phyloP scores from a whole-genome alignment of 2,888 invertebrate species.

The Prosapia bicincta region DNA sequence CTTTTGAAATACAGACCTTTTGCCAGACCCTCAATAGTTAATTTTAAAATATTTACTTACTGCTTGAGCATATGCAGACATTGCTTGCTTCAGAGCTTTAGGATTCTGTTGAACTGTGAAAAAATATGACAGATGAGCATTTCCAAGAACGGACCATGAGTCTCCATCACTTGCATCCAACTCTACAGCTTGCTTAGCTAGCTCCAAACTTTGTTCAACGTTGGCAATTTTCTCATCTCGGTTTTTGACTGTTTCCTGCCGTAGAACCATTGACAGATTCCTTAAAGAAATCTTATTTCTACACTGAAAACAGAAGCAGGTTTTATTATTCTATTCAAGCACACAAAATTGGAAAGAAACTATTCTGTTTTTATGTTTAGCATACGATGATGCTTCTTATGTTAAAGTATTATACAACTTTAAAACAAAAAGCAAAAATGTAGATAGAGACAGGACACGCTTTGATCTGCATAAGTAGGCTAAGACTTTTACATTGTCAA shows the following conservation, averaged over 20 bases:
- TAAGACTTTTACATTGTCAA: too few species aligned
- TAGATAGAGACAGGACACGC: too few species aligned
- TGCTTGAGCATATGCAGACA: conserved; percentile 79
- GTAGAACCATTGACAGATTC: conserved; percentile 74
- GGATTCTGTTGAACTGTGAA: conserved; percentile 73
- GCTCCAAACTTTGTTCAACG: conserved; percentile 66
- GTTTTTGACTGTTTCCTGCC: conserved; percentile 58
- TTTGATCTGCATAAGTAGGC: too few species aligned
- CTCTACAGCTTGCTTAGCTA: conserved; percentile 79
- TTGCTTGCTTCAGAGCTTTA: conserved; percentile 63
- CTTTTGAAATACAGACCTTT: too few species aligned
- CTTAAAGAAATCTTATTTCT: conserved; percentile 72
- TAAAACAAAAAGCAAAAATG: too few species aligned
- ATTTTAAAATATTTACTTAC: too few species aligned
- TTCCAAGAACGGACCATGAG: conserved; percentile 82
- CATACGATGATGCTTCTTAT: too few species aligned
- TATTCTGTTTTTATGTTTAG: too few species aligned
- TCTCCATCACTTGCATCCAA: conserved; percentile 72
- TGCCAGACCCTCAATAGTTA: too few species aligned
- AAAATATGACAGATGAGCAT: conserved; percentile 77
- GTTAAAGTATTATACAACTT: too few species aligned
- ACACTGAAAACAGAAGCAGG: conserved; percentile 50
- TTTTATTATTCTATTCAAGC: too few species aligned
- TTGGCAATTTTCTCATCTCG: conserved; percentile 52
- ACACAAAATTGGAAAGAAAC: too few species aligned